These are phyloP conservation scores for Hemibagrus guttatus DNA, from an alignment of 2,797 vertebrate species.

Conservation along the genomic window DNA sequence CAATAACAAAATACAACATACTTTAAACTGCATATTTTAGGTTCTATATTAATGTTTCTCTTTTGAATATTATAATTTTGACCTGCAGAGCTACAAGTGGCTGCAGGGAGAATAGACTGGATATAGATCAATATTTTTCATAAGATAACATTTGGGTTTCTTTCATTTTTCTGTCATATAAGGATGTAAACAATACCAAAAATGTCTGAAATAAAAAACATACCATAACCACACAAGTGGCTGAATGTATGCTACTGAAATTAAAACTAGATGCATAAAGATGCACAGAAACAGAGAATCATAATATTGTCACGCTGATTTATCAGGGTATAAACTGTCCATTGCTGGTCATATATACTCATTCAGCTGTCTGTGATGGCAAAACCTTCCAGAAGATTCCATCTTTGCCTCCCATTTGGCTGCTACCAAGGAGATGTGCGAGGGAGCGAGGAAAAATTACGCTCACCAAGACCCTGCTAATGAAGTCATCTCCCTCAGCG, in stretches of 20 bases:
- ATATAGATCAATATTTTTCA: not conserved
- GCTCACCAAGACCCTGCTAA: slow-evolving; percentile 92
- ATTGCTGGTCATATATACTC: not conserved
- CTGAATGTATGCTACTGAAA: not conserved
- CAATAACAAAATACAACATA: not conserved
- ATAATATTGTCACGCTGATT: not conserved
- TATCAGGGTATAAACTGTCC: not conserved
- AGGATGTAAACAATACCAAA: not conserved
- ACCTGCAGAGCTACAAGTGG: not conserved
- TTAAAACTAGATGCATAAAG: not conserved
- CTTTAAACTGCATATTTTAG: not conserved
- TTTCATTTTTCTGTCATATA: not conserved
- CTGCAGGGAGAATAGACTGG: not conserved
- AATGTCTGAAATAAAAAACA: not conserved
- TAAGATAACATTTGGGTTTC: not conserved
- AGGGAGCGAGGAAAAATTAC: slow-evolving; percentile 88
- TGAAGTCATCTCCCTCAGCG: slow-evolving; percentile 87
- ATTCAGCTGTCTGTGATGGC: not conserved
- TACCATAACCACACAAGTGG: not conserved
- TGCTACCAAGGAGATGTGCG: slow-evolving; percentile 78
- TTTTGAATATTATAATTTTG: not conserved
- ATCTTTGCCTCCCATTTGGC: slow-evolving; percentile 20
- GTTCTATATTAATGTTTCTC: not conserved
- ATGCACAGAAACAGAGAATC: not conserved
- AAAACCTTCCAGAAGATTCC: slow-evolving; percentile 37